Base-by-base conservation (phyloP, 2,888 invertebrate species). In the Neocrepidodera transversa region DNA sequence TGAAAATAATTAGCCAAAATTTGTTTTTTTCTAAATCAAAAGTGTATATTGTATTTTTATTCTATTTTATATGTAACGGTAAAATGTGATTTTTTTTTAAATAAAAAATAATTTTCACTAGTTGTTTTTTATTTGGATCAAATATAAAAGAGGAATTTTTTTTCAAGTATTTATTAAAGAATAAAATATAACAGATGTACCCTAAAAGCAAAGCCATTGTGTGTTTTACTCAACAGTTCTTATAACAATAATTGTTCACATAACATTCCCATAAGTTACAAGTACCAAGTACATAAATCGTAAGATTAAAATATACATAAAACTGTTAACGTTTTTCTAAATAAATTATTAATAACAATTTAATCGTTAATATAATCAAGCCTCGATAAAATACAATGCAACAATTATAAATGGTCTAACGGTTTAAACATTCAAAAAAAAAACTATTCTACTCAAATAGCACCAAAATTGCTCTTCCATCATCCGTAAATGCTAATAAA, bases 381-480 rank as follows among this genome's bases (percentile, higher is more conserved):
- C 58, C 59, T 47, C 54, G 35, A 58, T 54, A 48, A 17, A 53
- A 61, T 40, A 58, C 35, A 55, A 58, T 32, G 54, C 57, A 55
- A 62, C 51, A 58, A 58, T 62, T 58, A 56, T 62, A 67, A 61
- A 65, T 60, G 56, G 51, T 58, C 11, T 20, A 20, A 50, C 47
- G 54, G 43, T 55, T 36, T 35, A 54, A 52, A 36, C 54, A 10
- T 53, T 42, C 38, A 14, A 30, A 48, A 38, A 61, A 56, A 47
- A 45, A 61, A 64, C 65, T 66, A 64, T 66, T 65, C 76, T 76
- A 75, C 69, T 68, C 65, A 74, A 73, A 71, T 79, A 79, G 79
- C 79, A 79, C 78, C 79, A 78, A 76, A 74, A 71, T 74, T 75
- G 79, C 79, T 78, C 78, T 72, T 56, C 61, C 35, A 30, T 57